Percentiles rank a stretch among this genome's conserved stretches.
These are phyloP conservation scores for Sebastes steindachneri DNA, from an alignment of 2,797 vertebrate species.

Conservation along the genomic window DNA sequence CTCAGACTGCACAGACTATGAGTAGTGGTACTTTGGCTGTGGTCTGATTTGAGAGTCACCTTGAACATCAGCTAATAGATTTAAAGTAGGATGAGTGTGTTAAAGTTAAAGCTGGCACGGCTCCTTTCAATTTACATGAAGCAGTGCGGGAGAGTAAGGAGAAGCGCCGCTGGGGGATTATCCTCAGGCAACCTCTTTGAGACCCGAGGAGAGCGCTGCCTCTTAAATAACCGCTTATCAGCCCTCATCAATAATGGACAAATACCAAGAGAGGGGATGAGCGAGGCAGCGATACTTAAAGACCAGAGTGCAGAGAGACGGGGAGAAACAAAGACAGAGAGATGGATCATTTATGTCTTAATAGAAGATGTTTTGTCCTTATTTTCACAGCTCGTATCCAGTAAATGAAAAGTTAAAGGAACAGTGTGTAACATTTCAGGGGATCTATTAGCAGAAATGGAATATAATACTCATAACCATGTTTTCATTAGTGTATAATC, in stretches of 20 bases:
- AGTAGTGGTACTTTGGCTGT: background rate
- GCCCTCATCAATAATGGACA: constrained; percentile 69
- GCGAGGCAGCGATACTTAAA: constrained; percentile 13
- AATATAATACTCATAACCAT: too few species aligned
- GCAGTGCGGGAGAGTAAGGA: constrained; percentile 31
- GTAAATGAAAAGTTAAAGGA: background rate
- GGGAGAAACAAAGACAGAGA: background rate
- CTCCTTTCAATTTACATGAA: constrained; percentile 22
- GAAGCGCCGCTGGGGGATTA: constrained; percentile 15
- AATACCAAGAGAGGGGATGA: constrained; percentile 41
- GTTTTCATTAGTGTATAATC: too few species aligned
- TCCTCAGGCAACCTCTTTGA: constrained; percentile 48
- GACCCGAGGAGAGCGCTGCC: constrained; percentile 34
- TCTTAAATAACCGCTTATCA: constrained; percentile 68
- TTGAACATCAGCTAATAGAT: constrained; percentile 29
- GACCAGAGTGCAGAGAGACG: background rate
- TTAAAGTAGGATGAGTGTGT: background rate
- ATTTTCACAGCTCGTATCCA: background rate
- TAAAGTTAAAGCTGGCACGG: constrained; percentile 11
- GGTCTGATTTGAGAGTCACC: constrained; percentile 41
- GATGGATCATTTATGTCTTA: background rate
- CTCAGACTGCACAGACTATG: background rate
- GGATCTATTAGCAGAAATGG: too few species aligned
- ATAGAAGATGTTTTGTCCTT: background rate
- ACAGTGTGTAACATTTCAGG: too few species aligned